Evolutionary conservation across 2,797 vertebrate species (phyloP).

Genomic region (Eupleurogrammus muticus): DNA sequence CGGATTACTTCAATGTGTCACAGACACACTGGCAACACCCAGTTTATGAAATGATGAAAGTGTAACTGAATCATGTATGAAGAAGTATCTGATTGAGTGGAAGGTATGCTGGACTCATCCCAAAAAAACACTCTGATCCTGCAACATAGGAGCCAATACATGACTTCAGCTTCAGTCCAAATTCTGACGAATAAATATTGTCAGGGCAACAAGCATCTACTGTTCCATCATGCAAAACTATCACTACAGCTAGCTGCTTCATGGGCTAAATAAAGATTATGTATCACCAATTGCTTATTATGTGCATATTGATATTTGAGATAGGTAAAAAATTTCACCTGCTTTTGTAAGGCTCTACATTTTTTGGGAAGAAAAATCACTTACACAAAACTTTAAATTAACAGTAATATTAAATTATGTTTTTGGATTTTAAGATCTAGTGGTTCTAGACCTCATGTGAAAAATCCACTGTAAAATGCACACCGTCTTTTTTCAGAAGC

Average conservation of each 20-base stretch:
- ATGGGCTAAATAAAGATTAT: neutral
- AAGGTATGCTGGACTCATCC: slow-evolving; percentile 46
- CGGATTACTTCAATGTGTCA: neutral
- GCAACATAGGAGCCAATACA: slow-evolving; percentile 17
- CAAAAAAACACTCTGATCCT: slow-evolving; percentile 45
- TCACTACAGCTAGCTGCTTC: neutral
- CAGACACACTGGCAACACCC: neutral
- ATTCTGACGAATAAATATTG: slow-evolving; percentile 1
- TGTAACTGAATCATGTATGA: slow-evolving; percentile 41
- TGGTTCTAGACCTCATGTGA: too few relatives aligned
- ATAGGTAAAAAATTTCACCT: neutral
- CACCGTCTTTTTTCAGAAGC: too few relatives aligned
- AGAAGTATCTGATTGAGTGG: slow-evolving; percentile 22
- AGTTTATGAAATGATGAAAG: slow-evolving; percentile 6
- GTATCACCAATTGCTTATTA: neutral
- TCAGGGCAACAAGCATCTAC: slow-evolving; percentile 11
- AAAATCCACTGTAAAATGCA: too few relatives aligned
- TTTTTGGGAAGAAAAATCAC: too few relatives aligned
- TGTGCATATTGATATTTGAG: neutral
- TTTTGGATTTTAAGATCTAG: too few relatives aligned
- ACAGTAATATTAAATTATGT: too few relatives aligned
- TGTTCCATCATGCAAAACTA: neutral
- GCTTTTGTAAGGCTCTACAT: too few relatives aligned
- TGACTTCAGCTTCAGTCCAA: slow-evolving; percentile 12
- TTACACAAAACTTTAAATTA: too few relatives aligned